These are phyloP conservation scores for Gandaritis pyraliata DNA, from an alignment of 2,888 invertebrate genomes.

Conservation along the genomic window DNA sequence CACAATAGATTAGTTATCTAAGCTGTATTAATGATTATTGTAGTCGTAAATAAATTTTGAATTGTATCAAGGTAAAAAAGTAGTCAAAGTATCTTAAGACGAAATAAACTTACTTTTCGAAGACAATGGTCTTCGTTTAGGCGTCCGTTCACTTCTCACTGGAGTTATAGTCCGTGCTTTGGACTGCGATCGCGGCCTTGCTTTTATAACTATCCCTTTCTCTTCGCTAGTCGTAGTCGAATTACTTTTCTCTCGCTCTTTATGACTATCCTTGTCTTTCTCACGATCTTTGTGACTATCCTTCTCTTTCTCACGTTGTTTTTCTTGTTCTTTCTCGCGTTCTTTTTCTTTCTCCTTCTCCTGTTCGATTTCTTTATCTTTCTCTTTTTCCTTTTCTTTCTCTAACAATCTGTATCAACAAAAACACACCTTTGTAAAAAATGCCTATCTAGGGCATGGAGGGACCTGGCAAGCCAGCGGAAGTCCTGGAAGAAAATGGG, in stretches of 20 bases:
- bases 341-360: constrained; percentile 48
- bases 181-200: constrained; percentile 71
- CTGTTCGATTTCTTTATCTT: constrained; percentile 53
- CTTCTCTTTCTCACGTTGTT: constrained; percentile 55
- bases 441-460: too few species aligned
- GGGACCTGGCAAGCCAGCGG: too few species aligned
- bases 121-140: constrained; percentile 66
- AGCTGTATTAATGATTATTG: too few species aligned
- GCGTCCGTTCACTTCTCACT: constrained; percentile 62
- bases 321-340: constrained; percentile 48
- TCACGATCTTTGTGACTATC: constrained; percentile 57
- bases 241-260: constrained; percentile 59
- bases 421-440: neutral
- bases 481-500: too few species aligned
- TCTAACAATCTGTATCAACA: constrained; percentile 18
- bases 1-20: too few species aligned
- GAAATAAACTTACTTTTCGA: constrained; percentile 63
- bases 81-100: neutral
- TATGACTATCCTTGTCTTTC: constrained; percentile 54
- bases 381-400: constrained; percentile 57
- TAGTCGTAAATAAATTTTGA: too few species aligned
- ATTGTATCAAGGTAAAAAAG: too few species aligned
- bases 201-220: constrained; percentile 59
- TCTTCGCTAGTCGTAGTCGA: constrained; percentile 67
- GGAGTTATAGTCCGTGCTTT: constrained; percentile 67